These are phyloP conservation scores for Leistus spinibarbis DNA, from an alignment of 2,888 invertebrate species.

Conservation along the genomic window DNA sequence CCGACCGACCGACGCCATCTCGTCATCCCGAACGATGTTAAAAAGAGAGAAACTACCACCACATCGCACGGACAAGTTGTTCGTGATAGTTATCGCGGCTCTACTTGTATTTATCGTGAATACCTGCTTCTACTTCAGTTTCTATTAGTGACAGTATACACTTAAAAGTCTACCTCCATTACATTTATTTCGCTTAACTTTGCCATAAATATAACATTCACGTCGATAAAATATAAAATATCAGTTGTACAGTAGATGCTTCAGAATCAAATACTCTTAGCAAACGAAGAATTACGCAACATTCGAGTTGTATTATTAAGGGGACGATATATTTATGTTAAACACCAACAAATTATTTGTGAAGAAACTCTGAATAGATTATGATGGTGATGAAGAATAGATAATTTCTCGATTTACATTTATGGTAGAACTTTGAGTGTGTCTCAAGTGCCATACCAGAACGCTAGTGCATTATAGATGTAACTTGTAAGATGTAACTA, in stretches of 20 bases:
- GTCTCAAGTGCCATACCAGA: too few relatives aligned
- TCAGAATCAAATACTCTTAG: too few relatives aligned
- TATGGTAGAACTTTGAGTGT: too few relatives aligned
- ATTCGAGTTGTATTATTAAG: too few relatives aligned
- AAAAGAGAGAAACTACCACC: neutral
- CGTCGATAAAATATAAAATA: neutral
- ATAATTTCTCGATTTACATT: too few relatives aligned
- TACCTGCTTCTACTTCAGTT: conserved; percentile 13
- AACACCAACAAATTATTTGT: too few relatives aligned
- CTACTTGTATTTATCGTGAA: conserved; percentile 29
- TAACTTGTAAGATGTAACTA: too few relatives aligned
- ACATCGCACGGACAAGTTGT: conserved; percentile 3
- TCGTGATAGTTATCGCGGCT: conserved; percentile 28
- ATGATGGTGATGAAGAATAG: too few relatives aligned
- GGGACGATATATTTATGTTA: too few relatives aligned
- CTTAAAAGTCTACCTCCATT: conserved; percentile 25
- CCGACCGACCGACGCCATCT: neutral
- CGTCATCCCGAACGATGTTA: neutral
- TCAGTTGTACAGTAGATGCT: neutral
- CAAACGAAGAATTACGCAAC: too few relatives aligned
- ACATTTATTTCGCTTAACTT: conserved; percentile 31
- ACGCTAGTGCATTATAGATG: too few relatives aligned
- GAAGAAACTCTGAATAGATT: too few relatives aligned
- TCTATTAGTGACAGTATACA: conserved; percentile 31
- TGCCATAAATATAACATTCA: conserved; percentile 26